phyloP scores from a whole-genome alignment of 1,140 invertebrate genomes.

The Drosophila subobscura region DNA sequence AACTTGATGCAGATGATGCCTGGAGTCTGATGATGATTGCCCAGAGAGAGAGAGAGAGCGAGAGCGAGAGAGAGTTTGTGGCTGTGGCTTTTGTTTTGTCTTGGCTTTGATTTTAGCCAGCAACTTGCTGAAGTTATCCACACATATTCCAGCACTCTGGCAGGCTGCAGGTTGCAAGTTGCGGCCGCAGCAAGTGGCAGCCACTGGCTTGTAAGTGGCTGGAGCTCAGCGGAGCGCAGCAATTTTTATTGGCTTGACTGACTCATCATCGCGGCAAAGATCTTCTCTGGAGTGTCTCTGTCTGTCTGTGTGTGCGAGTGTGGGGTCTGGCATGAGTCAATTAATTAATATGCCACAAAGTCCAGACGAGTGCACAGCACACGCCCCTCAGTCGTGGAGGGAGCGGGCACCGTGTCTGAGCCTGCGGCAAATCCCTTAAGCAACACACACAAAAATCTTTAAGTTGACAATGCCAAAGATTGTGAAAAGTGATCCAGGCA shows the following conservation, averaged over 20 bases:
- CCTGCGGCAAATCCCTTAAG: constrained; percentile 28
- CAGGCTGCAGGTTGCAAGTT: constrained; percentile 33
- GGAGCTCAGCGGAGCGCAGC: constrained; percentile 60
- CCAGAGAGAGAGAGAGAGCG: constrained; percentile 7
- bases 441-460: constrained; percentile 6
- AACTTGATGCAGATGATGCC: constrained; percentile 53
- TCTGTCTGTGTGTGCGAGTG: constrained; percentile 12
- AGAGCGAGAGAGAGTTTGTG: constrained; percentile 2
- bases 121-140: constrained; percentile 66
- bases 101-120: constrained; percentile 58
- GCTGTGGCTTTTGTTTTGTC: constrained; percentile 51
- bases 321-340: constrained; percentile 67
- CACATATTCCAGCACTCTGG: constrained; percentile 26
- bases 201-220: constrained; percentile 58
- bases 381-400: constrained; percentile 50
- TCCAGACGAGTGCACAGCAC: constrained; percentile 66
- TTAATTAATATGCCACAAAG: constrained; percentile 70
- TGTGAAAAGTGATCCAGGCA: constrained; percentile 42
- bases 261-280: constrained; percentile 42
- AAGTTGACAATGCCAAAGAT: constrained; percentile 59
- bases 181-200: constrained; percentile 51
- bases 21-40: constrained; percentile 35
- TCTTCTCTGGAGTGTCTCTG: not conserved
- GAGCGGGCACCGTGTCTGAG: not conserved
- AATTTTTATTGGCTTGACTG: constrained; percentile 64